These are phyloP conservation scores for Xylocampa areola DNA, from an alignment of 2,888 invertebrate genomes.

Conservation along the genomic window DNA sequence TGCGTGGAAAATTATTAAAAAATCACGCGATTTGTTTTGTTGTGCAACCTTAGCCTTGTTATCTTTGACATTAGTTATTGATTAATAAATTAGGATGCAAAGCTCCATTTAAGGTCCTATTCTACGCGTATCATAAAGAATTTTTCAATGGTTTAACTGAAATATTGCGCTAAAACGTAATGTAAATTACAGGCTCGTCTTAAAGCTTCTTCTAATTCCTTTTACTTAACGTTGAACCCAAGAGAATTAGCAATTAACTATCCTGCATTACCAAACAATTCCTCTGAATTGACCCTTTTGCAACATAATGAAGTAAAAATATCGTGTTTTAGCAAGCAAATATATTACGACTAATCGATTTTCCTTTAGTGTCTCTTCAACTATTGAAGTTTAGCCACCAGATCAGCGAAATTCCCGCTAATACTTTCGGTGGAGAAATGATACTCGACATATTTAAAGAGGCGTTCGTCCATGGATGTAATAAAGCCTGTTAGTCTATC, in stretches of 20 bases:
- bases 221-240: constrained; percentile 2
- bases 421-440: constrained; percentile 7
- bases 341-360: too few relatives aligned
- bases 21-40: too few relatives aligned
- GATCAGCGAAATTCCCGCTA: too few relatives aligned
- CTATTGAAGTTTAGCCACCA: too few relatives aligned
- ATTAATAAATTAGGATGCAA: background rate
- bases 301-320: constrained; percentile 1
- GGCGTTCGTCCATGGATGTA: constrained; percentile 7
- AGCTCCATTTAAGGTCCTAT: constrained; percentile 1
- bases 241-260: constrained; percentile 25
- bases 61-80: too few relatives aligned
- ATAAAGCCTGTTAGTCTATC: constrained; percentile 7
- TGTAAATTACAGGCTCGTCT: background rate
- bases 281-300: constrained; percentile 20
- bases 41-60: too few relatives aligned
- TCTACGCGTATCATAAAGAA: background rate
- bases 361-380: too few relatives aligned
- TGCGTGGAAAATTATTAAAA: too few relatives aligned
- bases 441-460: constrained; percentile 9
- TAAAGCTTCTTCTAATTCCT: constrained; percentile 1
- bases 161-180: background rate
- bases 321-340: constrained; percentile 2
- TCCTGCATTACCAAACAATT: constrained; percentile 25
- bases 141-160: background rate